Evolutionary conservation across 2,888 invertebrate species (phyloP), one percentile per base, ranked within the genome.

Genomic region (Eueremaeus valkanovi): DNA sequence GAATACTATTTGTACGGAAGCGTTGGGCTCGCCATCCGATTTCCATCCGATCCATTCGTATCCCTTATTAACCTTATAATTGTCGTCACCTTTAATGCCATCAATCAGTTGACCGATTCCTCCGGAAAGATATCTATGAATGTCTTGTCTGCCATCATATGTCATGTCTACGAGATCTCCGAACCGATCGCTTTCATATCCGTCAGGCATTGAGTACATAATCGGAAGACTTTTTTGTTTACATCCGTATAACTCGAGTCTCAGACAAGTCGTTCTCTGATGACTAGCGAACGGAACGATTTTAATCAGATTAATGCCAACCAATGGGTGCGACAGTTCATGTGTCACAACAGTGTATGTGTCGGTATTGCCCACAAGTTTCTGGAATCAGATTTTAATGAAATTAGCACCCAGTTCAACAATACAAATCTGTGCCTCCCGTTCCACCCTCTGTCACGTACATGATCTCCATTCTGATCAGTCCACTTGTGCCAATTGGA

Each of bases 41-140:
- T 89, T 87, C 95, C 95, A 95, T 0, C 94, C 95, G 40, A 95
- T 90, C 95, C 94, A 95, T 73, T 92, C 91, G 81, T 91, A 90
- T 31, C 88, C 89, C 16, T 93, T 85, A 73, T 78, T 78, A 11
- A 77, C 73, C 81, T 89, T 88, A 83, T 89, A 90, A 83, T 90
- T 88, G 79, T 91, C 90, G 0, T 90, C 89, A 0, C 92, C 93
- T 78, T 88, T 88, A 80, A 88, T 88, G 18, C 93, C 93, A 82
- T 93, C 93, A 16, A 90, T 90, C 79, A 95, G 86, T 82, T 92
- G 92, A 1, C 95, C 95, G 42, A 95, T 85, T 0, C 94, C 94
- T 18, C 89, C 88, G 55, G 88, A 86, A 40, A 94, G 85, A 81
- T 89, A 88, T 29, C 73, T 21, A 76, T 89, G 89, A 2, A 89